These are phyloP conservation scores for Myanophis thanlyinensis DNA, from an alignment of 2,113 vertebrate species.

Conservation along the genomic window DNA sequence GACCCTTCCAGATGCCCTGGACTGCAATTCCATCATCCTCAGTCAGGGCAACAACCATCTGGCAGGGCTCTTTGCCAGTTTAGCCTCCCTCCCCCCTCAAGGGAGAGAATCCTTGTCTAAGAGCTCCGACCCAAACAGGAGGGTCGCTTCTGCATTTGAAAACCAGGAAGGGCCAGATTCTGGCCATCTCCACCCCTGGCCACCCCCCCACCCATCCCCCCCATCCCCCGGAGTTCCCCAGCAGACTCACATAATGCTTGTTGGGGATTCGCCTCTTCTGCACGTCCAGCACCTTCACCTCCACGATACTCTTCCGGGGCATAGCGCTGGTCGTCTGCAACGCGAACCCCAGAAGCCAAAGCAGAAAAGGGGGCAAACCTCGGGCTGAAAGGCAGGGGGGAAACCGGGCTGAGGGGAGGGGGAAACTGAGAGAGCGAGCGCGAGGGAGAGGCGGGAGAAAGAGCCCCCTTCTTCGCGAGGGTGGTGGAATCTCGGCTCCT, in stretches of 20 bases:
- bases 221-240: background rate
- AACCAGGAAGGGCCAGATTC: background rate
- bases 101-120: background rate
- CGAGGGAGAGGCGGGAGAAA: too few relatives aligned
- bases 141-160: background rate
- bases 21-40: background rate
- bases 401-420: background rate
- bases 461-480: background rate
- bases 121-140: background rate
- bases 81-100: background rate
- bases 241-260: slow-evolving; percentile 78
- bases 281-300: slow-evolving; percentile 81
- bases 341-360: background rate
- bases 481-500: background rate
- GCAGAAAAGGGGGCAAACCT: background rate
- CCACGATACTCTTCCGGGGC: slow-evolving; percentile 76
- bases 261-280: slow-evolving; percentile 80
- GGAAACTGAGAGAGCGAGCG: background rate
- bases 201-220: too few relatives aligned
- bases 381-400: background rate
- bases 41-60: background rate
- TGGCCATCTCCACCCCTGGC: background rate
- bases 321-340: slow-evolving; percentile 55
- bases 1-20: background rate
- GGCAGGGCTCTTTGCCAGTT: background rate